Evolutionary conservation across 2,888 invertebrate genomes (phyloP).

Genomic region (Silvanus unidentatus): DNA sequence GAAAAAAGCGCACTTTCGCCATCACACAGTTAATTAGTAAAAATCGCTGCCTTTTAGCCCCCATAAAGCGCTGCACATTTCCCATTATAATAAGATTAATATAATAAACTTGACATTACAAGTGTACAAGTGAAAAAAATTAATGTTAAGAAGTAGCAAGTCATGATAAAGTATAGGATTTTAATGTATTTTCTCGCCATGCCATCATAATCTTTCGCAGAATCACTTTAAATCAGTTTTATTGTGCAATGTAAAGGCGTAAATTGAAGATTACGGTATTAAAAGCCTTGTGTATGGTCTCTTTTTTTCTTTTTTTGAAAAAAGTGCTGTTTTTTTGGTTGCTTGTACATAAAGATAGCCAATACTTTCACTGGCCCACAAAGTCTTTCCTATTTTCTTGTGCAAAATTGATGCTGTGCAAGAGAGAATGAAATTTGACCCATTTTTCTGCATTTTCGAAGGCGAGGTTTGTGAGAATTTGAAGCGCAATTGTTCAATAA

Average conservation of each 20-base stretch:
- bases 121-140: too few species aligned
- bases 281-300: neutral
- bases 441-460: too few species aligned
- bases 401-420: too few species aligned
- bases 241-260: slow-evolving; percentile 19
- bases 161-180: slow-evolving; percentile 12
- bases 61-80: too few species aligned
- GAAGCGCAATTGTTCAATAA: neutral
- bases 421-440: too few species aligned
- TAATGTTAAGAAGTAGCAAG: slow-evolving; percentile 8
- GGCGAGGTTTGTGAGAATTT: too few species aligned
- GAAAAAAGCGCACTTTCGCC: too few species aligned
- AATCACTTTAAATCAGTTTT: slow-evolving; percentile 20
- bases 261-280: slow-evolving; percentile 21
- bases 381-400: neutral
- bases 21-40: too few species aligned
- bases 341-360: slow-evolving; percentile 7
- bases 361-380: slow-evolving; percentile 12
- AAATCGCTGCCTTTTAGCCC: too few species aligned
- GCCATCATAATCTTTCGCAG: slow-evolving; percentile 13
- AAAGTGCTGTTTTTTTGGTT: slow-evolving; percentile 6
- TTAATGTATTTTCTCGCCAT: slow-evolving; percentile 10
- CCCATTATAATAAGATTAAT: too few species aligned
- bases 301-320: slow-evolving; percentile 16
- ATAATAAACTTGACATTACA: too few species aligned